Evolutionary conservation across 2,888 invertebrate genomes (phyloP).

Genomic region (Synanthedon andrenaeformis): DNA sequence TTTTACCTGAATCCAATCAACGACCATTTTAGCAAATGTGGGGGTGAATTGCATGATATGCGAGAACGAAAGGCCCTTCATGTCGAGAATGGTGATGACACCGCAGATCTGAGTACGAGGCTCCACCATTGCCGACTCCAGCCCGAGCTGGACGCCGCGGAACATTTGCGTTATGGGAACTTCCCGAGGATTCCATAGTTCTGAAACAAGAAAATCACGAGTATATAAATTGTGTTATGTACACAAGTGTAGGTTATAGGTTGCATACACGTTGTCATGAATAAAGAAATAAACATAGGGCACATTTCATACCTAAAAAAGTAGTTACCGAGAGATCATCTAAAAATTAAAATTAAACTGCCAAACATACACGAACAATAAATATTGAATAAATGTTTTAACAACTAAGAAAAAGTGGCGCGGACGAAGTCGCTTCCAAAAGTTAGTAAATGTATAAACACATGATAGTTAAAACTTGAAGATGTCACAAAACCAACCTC

Average conservation of each 20-base stretch:
- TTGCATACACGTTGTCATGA: no score
- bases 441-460: no score
- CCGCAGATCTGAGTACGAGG: conserved; percentile 83
- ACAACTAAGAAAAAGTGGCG: no score
- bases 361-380: no score
- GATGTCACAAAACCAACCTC: conserved; percentile 54
- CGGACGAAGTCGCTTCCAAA: no score
- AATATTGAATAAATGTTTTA: no score
- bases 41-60: conserved; percentile 85
- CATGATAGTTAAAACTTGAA: no score
- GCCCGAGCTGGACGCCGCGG: conserved; percentile 75
- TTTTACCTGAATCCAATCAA: conserved; percentile 78
- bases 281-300: no score
- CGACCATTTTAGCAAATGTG: conserved; percentile 76
- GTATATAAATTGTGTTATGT: neutral
- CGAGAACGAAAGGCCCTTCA: conserved; percentile 78
- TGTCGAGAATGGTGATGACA: conserved; percentile 78
- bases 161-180: conserved; percentile 76
- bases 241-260: no score
- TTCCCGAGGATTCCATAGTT: conserved; percentile 81
- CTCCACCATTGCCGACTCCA: conserved; percentile 83
- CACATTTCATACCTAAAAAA: no score
- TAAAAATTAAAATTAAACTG: no score
- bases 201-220: conserved; percentile 35
- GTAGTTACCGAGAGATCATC: no score